phyloP scores from a whole-genome alignment of 2,113 vertebrate genomes.

The Oceanodroma tethys region DNA sequence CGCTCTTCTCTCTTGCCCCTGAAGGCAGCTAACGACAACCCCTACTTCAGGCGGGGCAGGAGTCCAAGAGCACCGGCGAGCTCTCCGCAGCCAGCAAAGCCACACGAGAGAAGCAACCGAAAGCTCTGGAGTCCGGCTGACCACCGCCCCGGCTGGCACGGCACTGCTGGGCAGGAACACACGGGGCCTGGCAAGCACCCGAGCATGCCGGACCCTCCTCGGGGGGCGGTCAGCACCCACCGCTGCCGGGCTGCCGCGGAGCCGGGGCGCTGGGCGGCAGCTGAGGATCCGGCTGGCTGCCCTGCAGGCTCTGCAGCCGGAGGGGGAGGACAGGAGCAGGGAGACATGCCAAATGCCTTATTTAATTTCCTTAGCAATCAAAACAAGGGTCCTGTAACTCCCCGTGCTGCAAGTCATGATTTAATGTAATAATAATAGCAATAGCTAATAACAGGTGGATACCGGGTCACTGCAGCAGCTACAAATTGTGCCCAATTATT shows the following conservation, averaged over 20 bases:
- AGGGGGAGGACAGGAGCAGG: neutral
- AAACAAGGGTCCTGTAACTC: neutral
- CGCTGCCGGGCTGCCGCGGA: neutral
- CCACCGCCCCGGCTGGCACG: accelerated
- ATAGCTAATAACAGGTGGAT: neutral
- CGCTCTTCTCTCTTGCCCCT: neutral
- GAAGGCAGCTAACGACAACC: neutral
- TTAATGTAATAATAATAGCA: neutral
- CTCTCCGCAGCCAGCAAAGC: neutral
- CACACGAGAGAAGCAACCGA: neutral
- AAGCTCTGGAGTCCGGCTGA: neutral
- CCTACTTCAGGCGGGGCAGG: neutral
- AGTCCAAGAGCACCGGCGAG: neutral
- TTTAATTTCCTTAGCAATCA: neutral
- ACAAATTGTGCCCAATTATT: neutral
- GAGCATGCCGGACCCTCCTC: accelerated
- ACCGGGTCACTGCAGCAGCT: neutral
- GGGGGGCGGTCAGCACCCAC: neutral
- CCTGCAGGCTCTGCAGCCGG: neutral
- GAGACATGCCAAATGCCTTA: neutral
- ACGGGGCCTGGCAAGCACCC: neutral
- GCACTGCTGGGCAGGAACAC: neutral
- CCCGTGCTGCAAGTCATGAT: neutral
- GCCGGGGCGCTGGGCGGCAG: neutral
- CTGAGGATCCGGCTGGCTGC: neutral